Evolutionary conservation across 2,113 vertebrate species (phyloP), one percentile per base, ranked within the genome.

Genomic region (Toxotes jaculatrix): DNA sequence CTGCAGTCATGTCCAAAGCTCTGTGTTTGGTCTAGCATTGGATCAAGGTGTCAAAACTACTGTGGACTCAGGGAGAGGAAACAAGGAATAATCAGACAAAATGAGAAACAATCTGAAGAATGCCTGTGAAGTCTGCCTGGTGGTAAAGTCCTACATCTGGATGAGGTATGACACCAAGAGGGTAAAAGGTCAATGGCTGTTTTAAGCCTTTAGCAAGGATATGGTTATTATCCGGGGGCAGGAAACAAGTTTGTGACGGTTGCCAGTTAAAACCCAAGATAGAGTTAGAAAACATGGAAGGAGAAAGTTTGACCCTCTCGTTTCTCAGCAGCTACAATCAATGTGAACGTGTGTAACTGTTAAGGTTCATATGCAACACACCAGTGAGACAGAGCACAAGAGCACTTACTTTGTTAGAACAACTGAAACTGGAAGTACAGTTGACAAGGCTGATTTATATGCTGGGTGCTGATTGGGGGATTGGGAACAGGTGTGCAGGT

Each of bases 31-130:
- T 91, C 91, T 91, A 83, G 61, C 72, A 71, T 80, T 36, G 75
- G 80, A 92, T 90, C 73, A 84, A 93, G 89, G 91, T 93, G 92
- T 91, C 82, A 77, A 83, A 90, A 89, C 90, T 60, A 63, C 65
- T 3, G 69, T 43, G 62, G 61, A 53, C 32, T 45, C 69, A 38
- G 60, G 21, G 27, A 47, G 67, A 86, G 87, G 88, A 93, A 90
- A 88, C 87, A 13, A 61, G 77, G 63, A 71, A 27, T 84, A 79
- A 82, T 88, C 51, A 27, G 75, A 55, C 57, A 2, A 69, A 88
- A 83, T 55, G 56, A 80, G 75, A 68, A 89, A 74, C 61, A 62
- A 85, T 77, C 16, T 36, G 66, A 91, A 71, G 86, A 90, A 94
- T 88, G 88, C 23, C 69, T 89, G 87, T 92, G 82, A 93, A 92